Conservation (phyloP, 2,797 vertebrate species). For the Anabas testudineus region DNA sequence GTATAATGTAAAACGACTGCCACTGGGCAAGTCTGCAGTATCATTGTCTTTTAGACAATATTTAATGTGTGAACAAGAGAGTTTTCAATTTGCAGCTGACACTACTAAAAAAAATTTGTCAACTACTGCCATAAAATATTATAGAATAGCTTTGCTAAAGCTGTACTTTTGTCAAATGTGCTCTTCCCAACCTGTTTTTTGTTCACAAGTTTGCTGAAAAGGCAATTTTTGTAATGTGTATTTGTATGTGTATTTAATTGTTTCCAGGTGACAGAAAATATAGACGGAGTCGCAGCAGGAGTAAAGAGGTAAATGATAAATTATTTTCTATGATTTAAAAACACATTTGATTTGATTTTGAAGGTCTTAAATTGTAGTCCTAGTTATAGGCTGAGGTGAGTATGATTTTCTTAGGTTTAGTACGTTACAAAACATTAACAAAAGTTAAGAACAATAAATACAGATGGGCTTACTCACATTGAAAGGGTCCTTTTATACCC, state of each 20-base stretch:
- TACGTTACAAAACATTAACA: conserved; percentile 34
- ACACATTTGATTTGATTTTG: conserved; percentile 62
- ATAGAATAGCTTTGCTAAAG: too few species aligned
- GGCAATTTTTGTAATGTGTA: neutral
- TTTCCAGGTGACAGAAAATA: conserved; percentile 91
- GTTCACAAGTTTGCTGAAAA: neutral
- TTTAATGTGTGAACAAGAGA: neutral
- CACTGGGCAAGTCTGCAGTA: neutral
- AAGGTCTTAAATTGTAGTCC: conserved; percentile 47
- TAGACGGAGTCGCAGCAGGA: conserved; percentile 96
- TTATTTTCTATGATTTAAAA: conserved; percentile 80
- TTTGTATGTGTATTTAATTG: conserved; percentile 28
- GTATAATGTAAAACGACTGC: neutral
- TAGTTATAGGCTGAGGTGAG: conserved; percentile 90
- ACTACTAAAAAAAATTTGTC: neutral
- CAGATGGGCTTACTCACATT: conserved; percentile 79
- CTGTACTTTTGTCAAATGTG: neutral
- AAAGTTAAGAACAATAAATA: conserved; percentile 63
- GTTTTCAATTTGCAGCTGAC: too few species aligned
- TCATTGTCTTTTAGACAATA: neutral
- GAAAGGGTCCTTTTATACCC: conserved; percentile 51
- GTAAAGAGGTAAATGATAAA: conserved; percentile 99
- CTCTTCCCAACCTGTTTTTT: neutral
- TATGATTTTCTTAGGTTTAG: conserved; percentile 78
- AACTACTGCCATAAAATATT: neutral